A percentile compares a stretch with the other conserved stretches of the same genome.
Conservation (phyloP, 1,140 invertebrate genomes). For the Drosophila lini region DNA sequence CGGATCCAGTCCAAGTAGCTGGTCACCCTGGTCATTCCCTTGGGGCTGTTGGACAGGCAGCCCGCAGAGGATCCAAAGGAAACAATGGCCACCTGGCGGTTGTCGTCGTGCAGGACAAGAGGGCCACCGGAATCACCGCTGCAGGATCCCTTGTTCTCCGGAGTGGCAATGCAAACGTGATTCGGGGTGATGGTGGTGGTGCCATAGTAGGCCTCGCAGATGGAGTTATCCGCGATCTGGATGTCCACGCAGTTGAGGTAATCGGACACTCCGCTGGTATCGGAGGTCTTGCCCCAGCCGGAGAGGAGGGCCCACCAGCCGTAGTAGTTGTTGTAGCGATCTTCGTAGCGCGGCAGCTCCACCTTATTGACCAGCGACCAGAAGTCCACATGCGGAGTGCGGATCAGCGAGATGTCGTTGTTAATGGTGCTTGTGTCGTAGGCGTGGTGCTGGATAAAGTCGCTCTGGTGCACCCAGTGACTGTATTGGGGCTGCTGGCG, state of each 20-base stretch:
- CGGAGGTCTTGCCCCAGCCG: slow-evolving; percentile 49
- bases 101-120: slow-evolving; percentile 81
- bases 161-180: slow-evolving; percentile 56
- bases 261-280: slow-evolving; percentile 5
- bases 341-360: slow-evolving; percentile 40
- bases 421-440: slow-evolving; percentile 19
- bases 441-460: slow-evolving; percentile 24
- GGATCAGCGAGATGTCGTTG: slow-evolving; percentile 51
- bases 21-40: slow-evolving; percentile 85
- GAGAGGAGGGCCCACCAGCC: slow-evolving; percentile 49
- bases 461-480: slow-evolving; percentile 15
- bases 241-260: slow-evolving; percentile 48
- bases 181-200: slow-evolving; percentile 33
- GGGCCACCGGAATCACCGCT: slow-evolving; percentile 86
- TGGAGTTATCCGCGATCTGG: slow-evolving; percentile 29
- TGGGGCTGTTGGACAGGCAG: slow-evolving; percentile 81
- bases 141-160: slow-evolving; percentile 57
- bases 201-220: slow-evolving; percentile 36
- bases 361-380: slow-evolving; percentile 49
- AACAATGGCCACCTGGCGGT: slow-evolving; percentile 84
- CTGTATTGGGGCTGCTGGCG: slow-evolving; percentile 29
- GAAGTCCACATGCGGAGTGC: slow-evolving; percentile 40
- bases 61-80: slow-evolving; percentile 61
- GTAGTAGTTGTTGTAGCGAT: slow-evolving; percentile 35
- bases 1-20: slow-evolving; percentile 85